Conservation (phyloP, 35 echinoderm and acorn worm genomes). For the Ophiothrix spiculata region DNA sequence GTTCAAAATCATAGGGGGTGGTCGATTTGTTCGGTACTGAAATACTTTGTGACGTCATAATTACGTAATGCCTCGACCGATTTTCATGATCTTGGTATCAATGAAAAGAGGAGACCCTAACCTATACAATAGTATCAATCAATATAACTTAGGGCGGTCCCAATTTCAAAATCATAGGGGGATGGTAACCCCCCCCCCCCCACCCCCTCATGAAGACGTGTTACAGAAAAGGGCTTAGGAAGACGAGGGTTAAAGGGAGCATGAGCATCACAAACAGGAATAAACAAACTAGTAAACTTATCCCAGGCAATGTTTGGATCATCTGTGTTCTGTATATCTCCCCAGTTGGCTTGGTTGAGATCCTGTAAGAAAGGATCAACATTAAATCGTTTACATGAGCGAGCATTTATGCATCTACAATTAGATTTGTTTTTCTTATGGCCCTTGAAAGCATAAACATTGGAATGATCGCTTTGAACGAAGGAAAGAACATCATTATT, state of each 20-base stretch:
- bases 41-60: too few species aligned
- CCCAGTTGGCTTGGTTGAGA: neutral
- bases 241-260: conserved; percentile 21
- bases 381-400: neutral
- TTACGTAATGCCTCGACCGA: too few species aligned
- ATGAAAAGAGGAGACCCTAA: too few species aligned
- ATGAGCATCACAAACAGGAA: neutral
- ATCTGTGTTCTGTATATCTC: neutral
- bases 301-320: neutral
- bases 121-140: too few species aligned
- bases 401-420: neutral
- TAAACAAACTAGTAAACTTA: neutral
- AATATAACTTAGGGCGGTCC: too few species aligned
- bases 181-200: too few species aligned
- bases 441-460: neutral
- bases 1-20: too few species aligned
- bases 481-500: neutral
- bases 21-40: too few species aligned
- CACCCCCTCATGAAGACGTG: too few species aligned
- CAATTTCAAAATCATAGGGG: too few species aligned
- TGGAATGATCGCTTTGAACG: neutral
- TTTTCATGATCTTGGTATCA: too few species aligned
- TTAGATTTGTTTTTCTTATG: neutral
- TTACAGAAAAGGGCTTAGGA: too few species aligned
- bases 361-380: neutral